Conservation (phyloP, 1,140 invertebrate species). For the Brachionus manjavacas region DNA sequence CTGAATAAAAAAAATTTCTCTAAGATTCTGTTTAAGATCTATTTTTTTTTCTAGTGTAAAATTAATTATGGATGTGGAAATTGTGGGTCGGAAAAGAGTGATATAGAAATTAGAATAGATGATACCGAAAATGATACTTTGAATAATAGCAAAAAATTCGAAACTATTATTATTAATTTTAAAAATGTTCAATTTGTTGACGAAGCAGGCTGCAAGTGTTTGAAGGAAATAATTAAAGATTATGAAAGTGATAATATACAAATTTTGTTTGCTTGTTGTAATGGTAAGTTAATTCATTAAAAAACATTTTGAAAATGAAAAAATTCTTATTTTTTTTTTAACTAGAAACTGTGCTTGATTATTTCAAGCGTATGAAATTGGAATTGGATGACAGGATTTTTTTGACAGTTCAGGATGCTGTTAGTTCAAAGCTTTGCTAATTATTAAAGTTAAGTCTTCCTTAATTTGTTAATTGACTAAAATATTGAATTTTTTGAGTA, state of each 20-base stretch:
- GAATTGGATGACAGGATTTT: background rate
- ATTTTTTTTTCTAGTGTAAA: conserved; percentile 17
- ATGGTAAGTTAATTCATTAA: background rate
- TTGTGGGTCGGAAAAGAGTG: background rate
- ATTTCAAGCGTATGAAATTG: conserved; percentile 14
- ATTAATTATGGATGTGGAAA: background rate
- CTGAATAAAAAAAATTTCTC: too few species aligned
- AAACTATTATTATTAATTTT: conserved; percentile 1
- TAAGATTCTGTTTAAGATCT: background rate
- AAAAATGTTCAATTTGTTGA: conserved; percentile 15
- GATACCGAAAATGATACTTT: background rate
- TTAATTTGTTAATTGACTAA: background rate
- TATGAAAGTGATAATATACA: conserved; percentile 22
- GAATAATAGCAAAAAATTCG: background rate
- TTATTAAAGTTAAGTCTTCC: background rate
- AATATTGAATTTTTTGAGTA: background rate
- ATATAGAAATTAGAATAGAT: background rate
- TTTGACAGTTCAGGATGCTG: conserved; percentile 6
- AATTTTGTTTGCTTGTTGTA: background rate
- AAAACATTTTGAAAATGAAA: background rate
- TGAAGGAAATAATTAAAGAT: background rate
- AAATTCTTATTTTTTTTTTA: background rate
- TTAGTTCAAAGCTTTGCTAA: conserved; percentile 12
- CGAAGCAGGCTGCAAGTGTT: conserved; percentile 25
- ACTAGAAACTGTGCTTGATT: background rate